These are phyloP conservation scores for Passer montanus DNA, from an alignment of 2,113 vertebrate genomes.

Conservation along the genomic window DNA sequence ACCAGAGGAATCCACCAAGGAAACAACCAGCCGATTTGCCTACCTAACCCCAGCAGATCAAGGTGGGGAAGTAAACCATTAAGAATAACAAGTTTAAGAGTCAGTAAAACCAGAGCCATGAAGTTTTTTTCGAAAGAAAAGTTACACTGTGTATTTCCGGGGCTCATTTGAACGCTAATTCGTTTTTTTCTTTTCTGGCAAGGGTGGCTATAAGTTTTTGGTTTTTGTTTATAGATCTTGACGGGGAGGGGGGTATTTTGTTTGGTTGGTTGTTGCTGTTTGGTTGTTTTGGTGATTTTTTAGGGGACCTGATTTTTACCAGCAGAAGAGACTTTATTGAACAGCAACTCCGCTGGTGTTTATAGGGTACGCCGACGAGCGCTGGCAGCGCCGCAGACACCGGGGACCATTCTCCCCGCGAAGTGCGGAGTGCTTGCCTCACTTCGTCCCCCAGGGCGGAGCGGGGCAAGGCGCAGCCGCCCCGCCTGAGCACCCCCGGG, in stretches of 20 bases:
- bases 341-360: neutral
- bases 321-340: neutral
- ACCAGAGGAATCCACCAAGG: neutral
- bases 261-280: neutral
- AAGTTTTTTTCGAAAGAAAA: neutral
- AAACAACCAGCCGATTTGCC: neutral
- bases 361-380: too few relatives aligned
- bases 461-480: neutral
- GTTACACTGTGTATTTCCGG: neutral
- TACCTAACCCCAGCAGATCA: neutral
- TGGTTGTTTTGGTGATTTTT: too few relatives aligned
- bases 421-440: fast-evolving
- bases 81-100: neutral
- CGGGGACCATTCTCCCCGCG: too few relatives aligned
- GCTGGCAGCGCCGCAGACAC: neutral
- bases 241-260: neutral
- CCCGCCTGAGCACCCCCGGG: neutral
- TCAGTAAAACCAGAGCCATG: neutral
- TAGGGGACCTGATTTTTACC: neutral
- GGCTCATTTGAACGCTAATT: neutral
- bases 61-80: neutral
- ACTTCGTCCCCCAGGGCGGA: neutral
- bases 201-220: too few relatives aligned
- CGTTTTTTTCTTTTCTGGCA: neutral
- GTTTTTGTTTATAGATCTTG: neutral